Percentiles rank a stretch among this genome's conserved stretches.
Evolutionary conservation across 2,797 vertebrate genomes (phyloP).

Genomic region (Channallabes apus): DNA sequence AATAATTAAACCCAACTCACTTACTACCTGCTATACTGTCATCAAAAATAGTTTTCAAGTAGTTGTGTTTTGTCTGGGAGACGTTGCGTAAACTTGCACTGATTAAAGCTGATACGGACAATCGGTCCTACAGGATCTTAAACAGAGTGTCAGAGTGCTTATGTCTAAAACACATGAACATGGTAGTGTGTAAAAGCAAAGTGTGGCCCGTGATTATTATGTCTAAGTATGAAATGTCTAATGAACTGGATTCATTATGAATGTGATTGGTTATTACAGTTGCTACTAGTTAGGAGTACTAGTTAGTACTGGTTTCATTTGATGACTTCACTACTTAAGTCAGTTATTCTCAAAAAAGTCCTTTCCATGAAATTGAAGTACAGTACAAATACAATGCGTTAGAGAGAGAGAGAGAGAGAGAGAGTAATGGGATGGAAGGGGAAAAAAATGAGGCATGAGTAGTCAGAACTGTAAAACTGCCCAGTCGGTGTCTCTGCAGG

Average conservation of each 20-base stretch:
- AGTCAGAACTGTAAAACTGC: conserved; percentile 15
- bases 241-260: no score
- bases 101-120: conserved; percentile 1
- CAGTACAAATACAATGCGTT: no score
- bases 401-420: neutral
- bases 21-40: neutral
- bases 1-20: neutral
- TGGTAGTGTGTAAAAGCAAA: neutral
- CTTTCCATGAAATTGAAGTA: neutral
- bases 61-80: conserved; percentile 7
- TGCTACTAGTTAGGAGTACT: neutral
- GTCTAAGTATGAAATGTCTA: neutral
- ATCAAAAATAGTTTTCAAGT: neutral
- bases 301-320: neutral
- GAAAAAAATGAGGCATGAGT: neutral
- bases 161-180: neutral
- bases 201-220: neutral
- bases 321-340: neutral
- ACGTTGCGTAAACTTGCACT: neutral
- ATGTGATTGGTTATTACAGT: neutral
- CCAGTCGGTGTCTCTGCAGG: conserved; percentile 17
- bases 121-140: neutral
- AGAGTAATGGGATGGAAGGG: neutral
- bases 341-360: neutral
- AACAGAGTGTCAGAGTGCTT: neutral